Evolutionary conservation across 64 coral and sea anemone species (phyloP), one percentile per base, ranked within the genome.

Genomic region (Platygyra sinensis): DNA sequence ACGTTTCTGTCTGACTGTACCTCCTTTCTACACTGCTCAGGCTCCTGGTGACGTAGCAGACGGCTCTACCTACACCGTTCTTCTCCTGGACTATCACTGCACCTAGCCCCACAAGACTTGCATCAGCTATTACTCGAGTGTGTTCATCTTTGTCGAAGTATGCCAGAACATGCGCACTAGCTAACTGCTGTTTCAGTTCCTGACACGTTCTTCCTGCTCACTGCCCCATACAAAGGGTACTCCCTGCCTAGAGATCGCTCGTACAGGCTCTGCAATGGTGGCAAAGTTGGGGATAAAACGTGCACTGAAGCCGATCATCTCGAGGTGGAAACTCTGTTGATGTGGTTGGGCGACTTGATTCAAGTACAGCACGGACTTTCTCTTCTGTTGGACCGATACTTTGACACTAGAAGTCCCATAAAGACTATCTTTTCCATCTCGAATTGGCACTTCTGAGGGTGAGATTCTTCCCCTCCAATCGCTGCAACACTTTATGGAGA

Each of bases 321-420:
- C 42, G 3, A 46, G n/a, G n/a, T n/a, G 42, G 5, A 46, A 46
- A 46, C 42, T n/a, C n/a, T 46, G 42, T 71, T 72, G 83, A 4
- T 14, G 67, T 52, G 18, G 73, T 89, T 50, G 87, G 75, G 13
- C 17, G 13, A 10, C 24, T 64, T 71, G 75, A 29, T 24, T 79
- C 61, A 27, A 29, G 22, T 14, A 79, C 52, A 13, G 75, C 76
- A 39, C 61, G 30, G 12, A 80, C 87, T 65, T 62, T 78, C 74
- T 78, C 87, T 36, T 67, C 59, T 59, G 75, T 89, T 16, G 87
- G 38, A 22, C 62, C 75, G 15, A 89, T 77, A 77, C 52, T 89
- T 28, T 29, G 42, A 46, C 42, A 46, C 42, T 46, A 46, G 42
- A 5, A 46, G 42, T 46, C 42, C 42, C 42, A 46, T 46, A 5